phyloP scores from a whole-genome alignment of 2,113 vertebrate genomes.

The Phyllopteryx taeniolatus region DNA sequence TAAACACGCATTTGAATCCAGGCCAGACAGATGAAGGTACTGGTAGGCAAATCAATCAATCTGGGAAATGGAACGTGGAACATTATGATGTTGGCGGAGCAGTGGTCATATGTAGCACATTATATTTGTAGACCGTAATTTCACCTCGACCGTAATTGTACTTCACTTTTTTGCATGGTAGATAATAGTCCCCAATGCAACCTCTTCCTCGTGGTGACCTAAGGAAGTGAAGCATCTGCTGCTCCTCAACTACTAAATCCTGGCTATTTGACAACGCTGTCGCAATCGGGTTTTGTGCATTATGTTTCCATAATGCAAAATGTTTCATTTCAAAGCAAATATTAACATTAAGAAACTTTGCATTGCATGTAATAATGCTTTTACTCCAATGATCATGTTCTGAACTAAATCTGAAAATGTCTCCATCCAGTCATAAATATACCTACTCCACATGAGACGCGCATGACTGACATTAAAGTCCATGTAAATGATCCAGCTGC shows the following conservation, averaged over 20 bases:
- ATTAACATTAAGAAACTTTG: background rate
- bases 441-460: background rate
- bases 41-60: constrained; percentile 38
- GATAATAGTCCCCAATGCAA: constrained; percentile 9
- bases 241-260: constrained; percentile 5
- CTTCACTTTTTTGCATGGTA: background rate
- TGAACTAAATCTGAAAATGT: background rate
- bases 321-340: background rate
- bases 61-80: constrained; percentile 26
- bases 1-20: constrained; percentile 59
- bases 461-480: constrained; percentile 2
- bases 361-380: background rate
- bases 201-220: constrained; percentile 14
- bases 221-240: constrained; percentile 4
- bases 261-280: background rate
- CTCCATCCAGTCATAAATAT: background rate
- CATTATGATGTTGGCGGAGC: constrained; percentile 25
- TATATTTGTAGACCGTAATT: constrained; percentile 8
- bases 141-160: too few species aligned
- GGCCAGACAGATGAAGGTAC: constrained; percentile 39
- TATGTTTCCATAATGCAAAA: background rate
- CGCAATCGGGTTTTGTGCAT: background rate
- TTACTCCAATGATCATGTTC: constrained; percentile 1
- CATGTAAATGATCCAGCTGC: constrained; percentile 12
- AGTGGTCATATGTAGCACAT: constrained; percentile 21